These are phyloP conservation scores for Platycheirus albimanus DNA, from an alignment of 2,888 invertebrate species.

Conservation along the genomic window DNA sequence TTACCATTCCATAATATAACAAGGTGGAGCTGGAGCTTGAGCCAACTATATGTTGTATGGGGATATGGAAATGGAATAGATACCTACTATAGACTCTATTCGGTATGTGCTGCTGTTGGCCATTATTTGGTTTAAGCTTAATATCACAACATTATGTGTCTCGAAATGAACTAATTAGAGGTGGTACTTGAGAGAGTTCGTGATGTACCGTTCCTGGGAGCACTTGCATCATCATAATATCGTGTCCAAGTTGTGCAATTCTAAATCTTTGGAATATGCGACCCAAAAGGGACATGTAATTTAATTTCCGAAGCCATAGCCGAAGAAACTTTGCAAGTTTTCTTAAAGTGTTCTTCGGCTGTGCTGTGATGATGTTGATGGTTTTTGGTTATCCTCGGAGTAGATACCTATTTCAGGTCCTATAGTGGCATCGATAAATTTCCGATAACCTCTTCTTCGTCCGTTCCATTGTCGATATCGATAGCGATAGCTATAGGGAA, in stretches of 20 bases:
- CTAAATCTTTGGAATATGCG: conserved; percentile 62
- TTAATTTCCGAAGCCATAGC: conserved; percentile 70
- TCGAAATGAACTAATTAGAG: conserved; percentile 67
- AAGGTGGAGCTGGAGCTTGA: conserved; percentile 28
- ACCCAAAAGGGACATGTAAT: conserved; percentile 74
- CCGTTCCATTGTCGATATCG: conserved; percentile 46
- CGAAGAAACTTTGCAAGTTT: conserved; percentile 70
- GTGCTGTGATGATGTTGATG: no score
- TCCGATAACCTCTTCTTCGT: conserved; percentile 50
- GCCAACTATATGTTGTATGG: no score
- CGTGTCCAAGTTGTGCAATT: conserved; percentile 69
- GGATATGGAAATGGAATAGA: no score
- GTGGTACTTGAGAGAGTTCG: conserved; percentile 56
- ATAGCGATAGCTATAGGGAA: conserved; percentile 39
- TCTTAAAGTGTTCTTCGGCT: conserved; percentile 51
- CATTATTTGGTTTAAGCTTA: conserved; percentile 61
- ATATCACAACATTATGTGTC: conserved; percentile 60
- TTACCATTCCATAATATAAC: conserved; percentile 21
- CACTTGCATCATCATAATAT: conserved; percentile 14
- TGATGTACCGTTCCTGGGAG: conserved; percentile 62
- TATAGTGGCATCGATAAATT: conserved; percentile 61
- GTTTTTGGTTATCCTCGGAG: conserved; percentile 4
- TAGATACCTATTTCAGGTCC: no score
- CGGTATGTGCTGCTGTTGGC: conserved; percentile 22
- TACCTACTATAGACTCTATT: not conserved